Evolutionary conservation across 1,140 invertebrate species (phyloP), one percentile per base, ranked within the genome.

Genomic region (Drosophila obscura): DNA sequence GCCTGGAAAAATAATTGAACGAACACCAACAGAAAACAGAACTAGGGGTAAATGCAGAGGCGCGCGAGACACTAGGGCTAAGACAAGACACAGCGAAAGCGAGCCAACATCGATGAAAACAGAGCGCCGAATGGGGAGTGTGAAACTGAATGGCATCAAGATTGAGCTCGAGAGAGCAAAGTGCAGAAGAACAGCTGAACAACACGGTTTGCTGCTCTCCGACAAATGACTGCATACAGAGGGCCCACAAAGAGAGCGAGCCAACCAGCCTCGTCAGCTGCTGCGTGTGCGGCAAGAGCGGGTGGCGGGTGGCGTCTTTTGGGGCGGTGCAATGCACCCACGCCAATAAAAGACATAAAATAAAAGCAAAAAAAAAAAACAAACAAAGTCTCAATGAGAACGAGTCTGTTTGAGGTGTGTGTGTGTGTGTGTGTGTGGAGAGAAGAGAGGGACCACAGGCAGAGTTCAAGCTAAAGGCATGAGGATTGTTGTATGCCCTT

Each of bases 91-190:
- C 77, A 57, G 71, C 67, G 48, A 44, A 59, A 77, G 64, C 71
- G 63, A 73, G 61, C 43, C 68, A 76, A 85, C 78, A 82, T 87
- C 74, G 83, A 79, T 79, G 85, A 87, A 72, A 80, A 80, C 82
- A 76, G 69, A 85, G 83, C 59, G 74, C 83, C 73, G 76, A 76
- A 76, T 61, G 73, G 75, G 71, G 75, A 72, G 19, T 19, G 60
- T 35, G 43, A 35, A 84, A 87, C 77, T 84, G 65, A 63, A 60
- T 49, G 39, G 44, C 61, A 63, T 50, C 28, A 45, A 63, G 53
- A 31, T 43, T 35, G 31, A 11, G 51, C 60, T 19, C 2, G 19
- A 19, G 19, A 19, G 41, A 50, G 41, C 31, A 44, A 35, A 53
- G 49, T 45, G 59, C 57, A 59, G 13, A 52, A 39, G 66, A 65